Evolutionary conservation across 2,113 vertebrate species (phyloP).

Genomic region (Aldabrachelys gigantea): DNA sequence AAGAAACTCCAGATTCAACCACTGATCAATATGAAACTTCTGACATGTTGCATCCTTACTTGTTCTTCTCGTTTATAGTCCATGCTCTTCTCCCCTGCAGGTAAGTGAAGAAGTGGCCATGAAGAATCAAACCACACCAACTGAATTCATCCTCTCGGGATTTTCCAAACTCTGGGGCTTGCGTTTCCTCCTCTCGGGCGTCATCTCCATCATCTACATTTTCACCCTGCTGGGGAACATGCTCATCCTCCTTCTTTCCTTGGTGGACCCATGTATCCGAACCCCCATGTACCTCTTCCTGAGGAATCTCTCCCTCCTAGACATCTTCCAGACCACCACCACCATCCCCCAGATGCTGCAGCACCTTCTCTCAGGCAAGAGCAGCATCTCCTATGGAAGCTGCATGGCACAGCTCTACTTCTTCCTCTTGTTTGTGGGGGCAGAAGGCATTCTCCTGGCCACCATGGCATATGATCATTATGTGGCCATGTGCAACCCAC

Average conservation of each 20-base stretch:
- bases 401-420: conserved; percentile 49
- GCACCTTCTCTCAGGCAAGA: conserved; percentile 3
- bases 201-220: conserved; percentile 35
- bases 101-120: neutral
- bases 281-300: conserved; percentile 64
- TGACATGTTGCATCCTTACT: neutral
- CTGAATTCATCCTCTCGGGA: conserved; percentile 36
- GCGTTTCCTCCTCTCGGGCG: neutral
- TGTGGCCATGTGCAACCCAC: conserved; percentile 39
- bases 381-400: neutral
- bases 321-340: conserved; percentile 40
- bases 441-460: conserved; percentile 45
- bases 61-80: neutral
- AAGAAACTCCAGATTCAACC: neutral
- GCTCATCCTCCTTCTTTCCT: conserved; percentile 18
- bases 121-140: neutral
- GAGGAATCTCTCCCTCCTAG: conserved; percentile 38
- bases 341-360: conserved; percentile 47
- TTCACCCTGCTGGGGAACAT: conserved; percentile 31
- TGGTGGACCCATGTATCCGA: conserved; percentile 28
- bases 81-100: neutral
- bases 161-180: neutral
- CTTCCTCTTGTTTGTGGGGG: conserved; percentile 32
- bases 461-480: conserved; percentile 58
- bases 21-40: neutral